Evolutionary conservation across 2,888 invertebrate species (phyloP).

Genomic region (Crepidodera aurea): DNA sequence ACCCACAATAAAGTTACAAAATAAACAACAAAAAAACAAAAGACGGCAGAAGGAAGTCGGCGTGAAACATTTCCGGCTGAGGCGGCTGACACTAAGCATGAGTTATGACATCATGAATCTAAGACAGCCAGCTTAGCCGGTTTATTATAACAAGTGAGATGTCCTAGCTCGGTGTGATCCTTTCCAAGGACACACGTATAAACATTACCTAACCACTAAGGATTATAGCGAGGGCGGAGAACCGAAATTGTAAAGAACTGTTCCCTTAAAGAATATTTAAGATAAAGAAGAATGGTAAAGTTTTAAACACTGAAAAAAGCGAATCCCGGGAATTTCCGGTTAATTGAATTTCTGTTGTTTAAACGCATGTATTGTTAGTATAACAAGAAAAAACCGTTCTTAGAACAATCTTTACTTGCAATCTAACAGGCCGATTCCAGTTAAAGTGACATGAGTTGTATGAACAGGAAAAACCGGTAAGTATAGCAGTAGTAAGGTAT

Average conservation of each 20-base stretch:
- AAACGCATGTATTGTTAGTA: too few species aligned
- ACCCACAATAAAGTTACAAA: neutral
- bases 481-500: too few species aligned
- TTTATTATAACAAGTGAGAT: slow-evolving; percentile 57
- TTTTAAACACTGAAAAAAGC: too few species aligned
- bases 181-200: slow-evolving; percentile 47
- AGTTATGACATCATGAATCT: slow-evolving; percentile 57
- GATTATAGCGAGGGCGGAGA: slow-evolving; percentile 26
- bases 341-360: too few species aligned
- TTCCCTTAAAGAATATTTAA: too few species aligned
- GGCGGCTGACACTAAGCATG: slow-evolving; percentile 56
- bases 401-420: too few species aligned
- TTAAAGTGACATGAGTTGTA: too few species aligned
- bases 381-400: too few species aligned
- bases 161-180: slow-evolving; percentile 34
- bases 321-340: too few species aligned
- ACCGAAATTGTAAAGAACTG: neutral
- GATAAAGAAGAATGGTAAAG: too few species aligned
- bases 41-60: slow-evolving; percentile 39
- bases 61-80: slow-evolving; percentile 54
- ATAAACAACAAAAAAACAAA: neutral
- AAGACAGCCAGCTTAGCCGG: slow-evolving; percentile 54
- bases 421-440: too few species aligned
- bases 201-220: slow-evolving; percentile 49
- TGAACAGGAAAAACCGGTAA: too few species aligned